Percentiles rank a stretch among this genome's conserved stretches.
phyloP scores from a whole-genome alignment of 2,113 vertebrate species.

The Entelurus aequoreus region DNA sequence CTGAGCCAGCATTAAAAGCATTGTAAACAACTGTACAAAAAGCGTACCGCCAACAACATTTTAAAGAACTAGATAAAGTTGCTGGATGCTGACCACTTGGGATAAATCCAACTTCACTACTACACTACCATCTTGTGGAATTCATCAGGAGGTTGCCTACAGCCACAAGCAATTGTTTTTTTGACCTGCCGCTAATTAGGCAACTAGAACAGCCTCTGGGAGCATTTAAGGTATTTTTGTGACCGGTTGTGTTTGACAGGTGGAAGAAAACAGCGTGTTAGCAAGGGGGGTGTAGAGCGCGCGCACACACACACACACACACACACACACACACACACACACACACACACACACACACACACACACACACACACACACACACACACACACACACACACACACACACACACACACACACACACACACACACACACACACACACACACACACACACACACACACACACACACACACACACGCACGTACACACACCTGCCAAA shows the following conservation, averaged over 20 bases:
- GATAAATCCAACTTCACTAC: too few species aligned
- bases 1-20: too few species aligned
- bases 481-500: too few species aligned
- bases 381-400: background rate
- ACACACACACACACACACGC: conserved; percentile 3
- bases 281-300: conserved; percentile 47
- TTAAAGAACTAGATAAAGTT: too few species aligned
- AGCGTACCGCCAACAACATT: too few species aligned
- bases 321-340: conserved; percentile 1
- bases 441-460: background rate
- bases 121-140: too few species aligned
- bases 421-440: conserved; percentile 18
- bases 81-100: too few species aligned
- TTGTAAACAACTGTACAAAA: too few species aligned
- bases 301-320: conserved; percentile 13
- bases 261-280: conserved; percentile 18
- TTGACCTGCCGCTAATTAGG: too few species aligned
- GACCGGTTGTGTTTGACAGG: conserved; percentile 8
- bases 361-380: background rate
- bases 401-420: background rate
- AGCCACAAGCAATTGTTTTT: too few species aligned
- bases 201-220: too few species aligned
- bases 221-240: background rate
- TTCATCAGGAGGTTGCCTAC: too few species aligned
- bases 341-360: conserved; percentile 20